Evolutionary conservation across 2,797 vertebrate genomes (phyloP).

Genomic region (Mormyrops boulengeri): DNA sequence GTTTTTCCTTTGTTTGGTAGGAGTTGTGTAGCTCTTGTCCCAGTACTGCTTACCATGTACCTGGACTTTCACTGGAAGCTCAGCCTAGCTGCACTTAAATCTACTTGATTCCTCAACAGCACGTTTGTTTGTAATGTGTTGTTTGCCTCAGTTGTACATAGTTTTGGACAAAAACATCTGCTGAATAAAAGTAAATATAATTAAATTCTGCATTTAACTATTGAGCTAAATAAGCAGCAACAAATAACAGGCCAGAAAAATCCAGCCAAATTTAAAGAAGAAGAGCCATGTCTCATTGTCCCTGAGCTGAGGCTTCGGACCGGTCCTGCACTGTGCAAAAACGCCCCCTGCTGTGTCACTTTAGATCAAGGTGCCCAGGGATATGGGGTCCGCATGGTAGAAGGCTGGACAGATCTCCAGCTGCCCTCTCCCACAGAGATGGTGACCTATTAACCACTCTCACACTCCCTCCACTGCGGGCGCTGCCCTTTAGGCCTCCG

Average conservation of each 20-base stretch:
- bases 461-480: not conserved
- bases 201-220: not conserved
- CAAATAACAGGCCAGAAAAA: not conserved
- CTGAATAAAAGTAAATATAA: not conserved
- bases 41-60: not conserved
- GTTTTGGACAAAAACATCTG: not conserved
- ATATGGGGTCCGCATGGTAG: not conserved
- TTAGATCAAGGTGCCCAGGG: not conserved
- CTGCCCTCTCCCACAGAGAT: not conserved
- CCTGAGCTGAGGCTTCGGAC: not conserved
- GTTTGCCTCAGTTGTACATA: not conserved
- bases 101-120: not conserved
- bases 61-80: not conserved
- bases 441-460: slow-evolving; percentile 1
- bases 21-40: not conserved
- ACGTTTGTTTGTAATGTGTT: not conserved
- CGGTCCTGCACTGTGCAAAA: not conserved
- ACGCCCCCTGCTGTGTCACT: not conserved
- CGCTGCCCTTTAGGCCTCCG: not conserved
- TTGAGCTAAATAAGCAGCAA: not conserved
- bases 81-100: not conserved
- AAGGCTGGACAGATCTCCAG: not conserved
- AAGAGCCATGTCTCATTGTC: not conserved
- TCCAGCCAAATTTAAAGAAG: not conserved
- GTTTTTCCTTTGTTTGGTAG: not conserved